Conservation (phyloP, 64 coral and sea anemone species). For the Stylophora pistillata region DNA sequence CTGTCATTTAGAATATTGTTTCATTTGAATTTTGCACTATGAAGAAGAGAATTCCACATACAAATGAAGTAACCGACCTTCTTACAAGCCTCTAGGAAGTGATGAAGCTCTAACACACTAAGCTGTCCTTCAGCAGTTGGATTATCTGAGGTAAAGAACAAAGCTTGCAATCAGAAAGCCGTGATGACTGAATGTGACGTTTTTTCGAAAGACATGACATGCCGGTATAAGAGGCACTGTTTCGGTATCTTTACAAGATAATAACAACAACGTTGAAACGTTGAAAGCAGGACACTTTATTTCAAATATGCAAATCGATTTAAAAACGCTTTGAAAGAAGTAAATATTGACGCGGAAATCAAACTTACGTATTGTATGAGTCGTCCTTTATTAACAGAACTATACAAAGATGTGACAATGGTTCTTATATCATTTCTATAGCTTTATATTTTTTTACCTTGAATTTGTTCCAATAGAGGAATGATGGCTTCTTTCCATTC, state of each 20-base stretch:
- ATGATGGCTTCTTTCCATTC: conserved; percentile 94
- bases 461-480: conserved; percentile 42
- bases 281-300: not conserved
- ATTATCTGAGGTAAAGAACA: conserved; percentile 58
- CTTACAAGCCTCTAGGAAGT: conserved; percentile 81
- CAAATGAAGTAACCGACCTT: conserved; percentile 43
- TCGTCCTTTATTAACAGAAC: not conserved
- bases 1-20: not conserved
- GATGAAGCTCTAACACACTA: conserved; percentile 74
- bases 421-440: not conserved
- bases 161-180: not conserved
- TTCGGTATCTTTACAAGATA: not conserved
- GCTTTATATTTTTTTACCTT: conserved; percentile 52
- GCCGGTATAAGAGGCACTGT: not conserved
- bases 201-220: not conserved
- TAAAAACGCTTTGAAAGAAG: not conserved
- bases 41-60: not conserved
- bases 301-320: conserved; percentile 20
- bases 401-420: not conserved
- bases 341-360: conserved; percentile 18
- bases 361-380: not conserved
- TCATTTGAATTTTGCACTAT: not conserved
- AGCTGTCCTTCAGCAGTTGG: conserved; percentile 44
- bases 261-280: not conserved
- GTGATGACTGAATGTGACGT: not conserved